Evolutionary conservation across 2,888 invertebrate genomes (phyloP), one percentile per base, ranked within the genome.

Genomic region (Spodoptera picta): DNA sequence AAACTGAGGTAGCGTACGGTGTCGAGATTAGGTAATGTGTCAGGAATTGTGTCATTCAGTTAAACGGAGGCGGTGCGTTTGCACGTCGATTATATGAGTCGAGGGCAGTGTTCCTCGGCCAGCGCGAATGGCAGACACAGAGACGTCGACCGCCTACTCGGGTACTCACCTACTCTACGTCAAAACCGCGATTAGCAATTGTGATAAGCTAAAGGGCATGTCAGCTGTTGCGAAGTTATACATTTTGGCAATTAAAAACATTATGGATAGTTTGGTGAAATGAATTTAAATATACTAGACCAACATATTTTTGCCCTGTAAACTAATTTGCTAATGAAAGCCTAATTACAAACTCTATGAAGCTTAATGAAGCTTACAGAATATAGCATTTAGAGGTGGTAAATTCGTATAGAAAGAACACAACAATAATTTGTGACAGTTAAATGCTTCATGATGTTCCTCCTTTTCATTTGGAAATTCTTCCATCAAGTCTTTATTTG

Each of bases 21-120:
- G 75, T 72, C 72, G 80, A 86, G 87, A 91, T 89, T 92, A 89
- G 89, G 89, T 92, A 90, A 92, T 91, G 88, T 89, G 89, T 86
- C 84, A 87, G 92, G 91, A 93, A 92, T 93, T 93, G 92, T 93
- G 92, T 92, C 93, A 92, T 90, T 89, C 88, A 86, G 88, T 88
- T 85, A 84, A 83, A 91, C 85, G 90, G 91, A 90, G 92, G 91
- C 91, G 92, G 88, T 89, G 79, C 86, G 89, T 90, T 90, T 90
- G 87, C 89, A 90, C 86, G 87, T 86, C 85, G 88, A 89, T 84
- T 84, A 86, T 86, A 85, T 80, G 82, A 88, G 87, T 87, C 86
- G 88, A 90, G 90, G 88, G 88, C 90, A 91, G 87, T 84, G 87
- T 87, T 89, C 86, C 86, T 87, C 80, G 76, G 69, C 65, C 79